Evolutionary conservation across 2,797 vertebrate genomes (phyloP), one percentile per base, ranked within the genome.

Genomic region (Thripadectes ignobilis): DNA sequence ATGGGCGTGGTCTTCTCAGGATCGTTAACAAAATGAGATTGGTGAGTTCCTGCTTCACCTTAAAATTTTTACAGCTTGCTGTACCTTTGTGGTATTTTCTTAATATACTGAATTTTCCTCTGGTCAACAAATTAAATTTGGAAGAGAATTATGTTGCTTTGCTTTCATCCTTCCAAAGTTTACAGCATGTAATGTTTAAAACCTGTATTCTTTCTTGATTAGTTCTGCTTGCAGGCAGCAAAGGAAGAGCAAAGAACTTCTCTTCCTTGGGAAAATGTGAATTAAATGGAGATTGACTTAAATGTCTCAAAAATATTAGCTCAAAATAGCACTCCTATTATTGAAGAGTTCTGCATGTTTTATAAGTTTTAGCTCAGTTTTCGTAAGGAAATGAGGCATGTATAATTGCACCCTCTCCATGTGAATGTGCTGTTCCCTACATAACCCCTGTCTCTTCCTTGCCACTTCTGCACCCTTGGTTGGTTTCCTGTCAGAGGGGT

Each of bases 271-370:
- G 9, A 78, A 73, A 51, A 77, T 41, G 22, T 46, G 39, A 58
- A 82, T 76, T 83, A 80, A 68, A 63, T n/a, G 18, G 5, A 5
- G 43, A 62, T 86, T 61, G 45, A 59, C 39, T 93, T 90, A 82
- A 86, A 63, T 77, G 43, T 43, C 36, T 87, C 2, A 5, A 45
- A 71, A 81, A 58, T 52, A 62, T 13, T 15, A 26, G 26, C 71
- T 89, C 30, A 66, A 92, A 89, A 73, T 89, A 87, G 84, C 24
- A 24, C 5, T 87, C 12, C 16, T 79, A n/a, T 84, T 77, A 81
- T 32, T 57, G 46, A 61, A 61, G 43, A 80, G 55, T 86, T 91
- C 69, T 96, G 66, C 59, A 76, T 89, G 59, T 93, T 93, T 90
- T 75, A 75, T 90, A 86, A 95, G 55, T 75, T 94, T 81, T 65